These are phyloP conservation scores for Pampusana beccarii DNA, from an alignment of 2,113 vertebrate genomes.

Conservation along the genomic window DNA sequence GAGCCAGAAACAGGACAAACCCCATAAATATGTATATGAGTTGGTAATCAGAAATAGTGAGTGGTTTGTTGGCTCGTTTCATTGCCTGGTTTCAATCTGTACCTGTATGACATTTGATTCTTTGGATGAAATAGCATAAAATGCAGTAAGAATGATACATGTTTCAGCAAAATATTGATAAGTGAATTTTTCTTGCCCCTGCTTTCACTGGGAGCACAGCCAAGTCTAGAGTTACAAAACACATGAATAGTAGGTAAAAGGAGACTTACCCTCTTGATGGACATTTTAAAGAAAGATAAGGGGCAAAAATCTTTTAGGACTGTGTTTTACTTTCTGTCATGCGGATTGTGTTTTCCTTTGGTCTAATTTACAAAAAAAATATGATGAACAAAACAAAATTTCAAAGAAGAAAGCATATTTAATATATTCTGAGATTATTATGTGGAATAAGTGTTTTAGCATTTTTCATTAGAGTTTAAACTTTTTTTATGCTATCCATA, in stretches of 20 bases:
- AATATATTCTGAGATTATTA: not conserved
- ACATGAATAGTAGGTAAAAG: not conserved
- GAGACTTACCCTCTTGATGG: not conserved
- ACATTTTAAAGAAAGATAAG: conserved; percentile 4
- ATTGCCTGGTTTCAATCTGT: not conserved
- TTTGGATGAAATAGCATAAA: conserved; percentile 29
- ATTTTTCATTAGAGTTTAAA: not conserved
- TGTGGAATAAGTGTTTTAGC: not conserved
- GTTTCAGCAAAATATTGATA: not conserved
- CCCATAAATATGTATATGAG: not conserved
- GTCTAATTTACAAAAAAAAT: not conserved
- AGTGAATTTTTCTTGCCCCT: not conserved
- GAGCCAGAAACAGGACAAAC: not conserved
- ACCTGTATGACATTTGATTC: not conserved
- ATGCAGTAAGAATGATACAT: not conserved
- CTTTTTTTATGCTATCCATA: not conserved
- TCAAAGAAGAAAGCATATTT: not conserved
- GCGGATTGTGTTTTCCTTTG: not conserved
- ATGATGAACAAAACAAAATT: not conserved
- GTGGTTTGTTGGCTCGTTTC: not conserved
- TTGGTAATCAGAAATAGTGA: not conserved
- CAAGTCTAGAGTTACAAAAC: conserved; percentile 40
- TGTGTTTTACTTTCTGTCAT: not conserved
- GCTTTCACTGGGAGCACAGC: conserved; percentile 16
- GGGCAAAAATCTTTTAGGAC: not conserved